These are phyloP conservation scores for Rhinichthys osculus DNA, from an alignment of 2,797 vertebrate species.

Conservation along the genomic window DNA sequence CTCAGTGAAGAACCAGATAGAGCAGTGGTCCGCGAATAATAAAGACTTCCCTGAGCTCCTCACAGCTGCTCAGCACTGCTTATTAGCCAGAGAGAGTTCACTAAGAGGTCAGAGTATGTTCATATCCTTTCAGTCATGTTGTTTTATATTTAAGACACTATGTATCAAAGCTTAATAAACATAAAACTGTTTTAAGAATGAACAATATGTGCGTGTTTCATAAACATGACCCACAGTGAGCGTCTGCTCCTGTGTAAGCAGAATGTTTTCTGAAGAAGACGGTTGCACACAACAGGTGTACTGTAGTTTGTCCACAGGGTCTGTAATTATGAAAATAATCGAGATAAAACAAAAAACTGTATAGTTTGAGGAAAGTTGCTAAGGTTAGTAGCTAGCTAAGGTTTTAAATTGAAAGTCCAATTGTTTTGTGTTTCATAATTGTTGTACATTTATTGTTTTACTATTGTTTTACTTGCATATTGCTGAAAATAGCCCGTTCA, in stretches of 20 bases:
- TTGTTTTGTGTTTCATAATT: no score
- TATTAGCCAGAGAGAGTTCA: slow-evolving; percentile 86
- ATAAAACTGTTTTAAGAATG: neutral
- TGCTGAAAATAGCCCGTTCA: no score
- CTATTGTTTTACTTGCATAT: no score
- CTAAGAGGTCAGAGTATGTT: slow-evolving; percentile 69
- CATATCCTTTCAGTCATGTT: neutral
- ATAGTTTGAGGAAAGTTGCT: no score
- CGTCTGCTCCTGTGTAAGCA: neutral
- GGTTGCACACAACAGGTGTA: neutral
- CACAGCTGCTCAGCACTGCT: slow-evolving; percentile 90
- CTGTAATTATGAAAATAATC: neutral
- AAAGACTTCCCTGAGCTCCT: slow-evolving; percentile 90
- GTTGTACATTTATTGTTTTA: no score
- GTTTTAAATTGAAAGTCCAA: no score
- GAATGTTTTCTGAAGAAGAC: neutral
- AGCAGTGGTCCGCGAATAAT: slow-evolving; percentile 83
- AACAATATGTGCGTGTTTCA: neutral
- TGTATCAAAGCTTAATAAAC: neutral
- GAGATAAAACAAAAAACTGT: neutral
- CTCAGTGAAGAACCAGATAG: slow-evolving; percentile 95
- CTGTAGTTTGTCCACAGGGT: neutral
- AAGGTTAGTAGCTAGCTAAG: no score
- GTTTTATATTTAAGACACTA: neutral
- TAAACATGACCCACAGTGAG: neutral